Conservation (phyloP, 2,113 vertebrate species). For the Podarcis raffonei region DNA sequence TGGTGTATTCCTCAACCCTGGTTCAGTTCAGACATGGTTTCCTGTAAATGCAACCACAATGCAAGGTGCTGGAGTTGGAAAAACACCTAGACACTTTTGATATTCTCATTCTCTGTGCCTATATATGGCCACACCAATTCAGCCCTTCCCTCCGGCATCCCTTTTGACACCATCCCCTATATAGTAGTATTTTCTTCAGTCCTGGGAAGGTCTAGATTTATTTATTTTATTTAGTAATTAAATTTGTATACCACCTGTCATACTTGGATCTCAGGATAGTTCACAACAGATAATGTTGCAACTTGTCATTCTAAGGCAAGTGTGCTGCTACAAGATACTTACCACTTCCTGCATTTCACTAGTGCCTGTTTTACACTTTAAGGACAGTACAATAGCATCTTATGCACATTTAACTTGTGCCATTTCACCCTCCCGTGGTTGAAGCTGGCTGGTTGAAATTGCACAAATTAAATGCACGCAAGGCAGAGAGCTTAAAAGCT, state of each 20-base stretch:
- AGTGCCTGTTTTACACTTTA: not conserved
- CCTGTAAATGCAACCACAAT: not conserved
- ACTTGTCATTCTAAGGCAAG: not conserved
- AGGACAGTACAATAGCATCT: too few species aligned
- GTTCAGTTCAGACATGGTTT: too few species aligned
- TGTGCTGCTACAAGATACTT: not conserved
- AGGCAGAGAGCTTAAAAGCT: too few species aligned
- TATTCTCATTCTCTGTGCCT: not conserved
- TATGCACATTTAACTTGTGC: too few species aligned
- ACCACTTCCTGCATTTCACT: not conserved
- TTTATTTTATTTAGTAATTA: not conserved
- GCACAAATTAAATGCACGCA: too few species aligned
- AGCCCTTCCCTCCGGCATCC: not conserved
- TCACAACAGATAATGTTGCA: not conserved
- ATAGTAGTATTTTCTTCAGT: not conserved
- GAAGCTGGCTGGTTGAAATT: too few species aligned
- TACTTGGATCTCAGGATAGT: too few species aligned
- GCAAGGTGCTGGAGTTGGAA: not conserved
- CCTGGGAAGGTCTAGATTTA: not conserved
- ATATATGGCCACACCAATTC: not conserved
- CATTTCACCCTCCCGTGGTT: too few species aligned
- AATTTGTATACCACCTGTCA: too few species aligned
- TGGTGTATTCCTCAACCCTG: conserved; percentile 2
- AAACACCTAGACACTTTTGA: not conserved
- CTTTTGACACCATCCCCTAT: not conserved